phyloP scores from a whole-genome alignment of 2,113 vertebrate genomes.

The Hippocampus zosterae region DNA sequence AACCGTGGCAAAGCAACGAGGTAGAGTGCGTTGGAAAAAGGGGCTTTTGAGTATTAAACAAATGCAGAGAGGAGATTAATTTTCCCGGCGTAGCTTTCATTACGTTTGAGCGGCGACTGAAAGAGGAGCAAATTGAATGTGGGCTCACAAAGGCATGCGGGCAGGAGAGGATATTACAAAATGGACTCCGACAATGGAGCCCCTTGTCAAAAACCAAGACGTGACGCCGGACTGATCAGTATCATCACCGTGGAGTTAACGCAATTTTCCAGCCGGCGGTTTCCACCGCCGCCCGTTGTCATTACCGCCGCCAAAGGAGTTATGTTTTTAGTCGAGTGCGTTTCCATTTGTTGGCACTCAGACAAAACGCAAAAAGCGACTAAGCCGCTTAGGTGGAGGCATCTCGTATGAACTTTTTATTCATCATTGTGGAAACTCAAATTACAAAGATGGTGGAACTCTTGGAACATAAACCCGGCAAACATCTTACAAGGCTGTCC shows the following conservation, averaged over 20 bases:
- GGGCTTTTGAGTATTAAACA: slow-evolving; percentile 3
- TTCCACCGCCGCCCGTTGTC: not conserved
- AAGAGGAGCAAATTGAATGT: slow-evolving; percentile 62
- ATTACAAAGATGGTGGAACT: not conserved
- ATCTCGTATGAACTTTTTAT: not conserved
- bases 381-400: not conserved
- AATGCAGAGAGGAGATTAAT: slow-evolving; percentile 29
- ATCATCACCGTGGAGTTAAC: slow-evolving; percentile 54
- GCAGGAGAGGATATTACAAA: slow-evolving; percentile 48
- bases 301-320: not conserved
- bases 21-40: not conserved
- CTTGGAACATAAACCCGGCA: not conserved
- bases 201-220: slow-evolving; percentile 36
- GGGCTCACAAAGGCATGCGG: slow-evolving; percentile 47
- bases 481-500: not conserved
- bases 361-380: not conserved
- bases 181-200: slow-evolving; percentile 48
- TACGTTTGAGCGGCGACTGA: slow-evolving; percentile 47
- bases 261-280: slow-evolving; percentile 56
- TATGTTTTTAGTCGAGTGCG: not conserved
- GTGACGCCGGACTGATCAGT: slow-evolving; percentile 15
- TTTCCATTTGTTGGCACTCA: not conserved
- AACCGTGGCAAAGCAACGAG: not conserved
- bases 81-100: slow-evolving; percentile 52
- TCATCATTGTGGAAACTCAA: not conserved